phyloP scores from a whole-genome alignment of 2,888 invertebrate genomes.

The Rhyacophila evoluta region DNA sequence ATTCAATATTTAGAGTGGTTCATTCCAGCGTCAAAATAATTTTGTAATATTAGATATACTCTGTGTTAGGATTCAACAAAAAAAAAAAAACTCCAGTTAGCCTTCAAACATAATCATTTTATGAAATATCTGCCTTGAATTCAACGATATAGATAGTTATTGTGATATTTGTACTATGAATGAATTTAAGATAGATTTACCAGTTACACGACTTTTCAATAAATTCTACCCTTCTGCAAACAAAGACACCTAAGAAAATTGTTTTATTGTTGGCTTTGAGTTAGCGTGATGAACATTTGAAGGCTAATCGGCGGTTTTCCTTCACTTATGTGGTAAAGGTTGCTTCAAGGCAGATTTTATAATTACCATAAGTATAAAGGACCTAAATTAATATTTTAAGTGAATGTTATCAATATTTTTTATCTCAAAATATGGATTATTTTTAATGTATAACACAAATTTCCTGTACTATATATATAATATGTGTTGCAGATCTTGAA shows the following conservation, averaged over 20 bases:
- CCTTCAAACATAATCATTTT: constrained; percentile 45
- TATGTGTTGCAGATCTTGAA: constrained; percentile 20
- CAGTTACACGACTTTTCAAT: constrained; percentile 3
- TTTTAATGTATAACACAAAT: constrained; percentile 10
- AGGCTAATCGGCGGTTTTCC: constrained; percentile 41
- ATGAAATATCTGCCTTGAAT: constrained; percentile 52
- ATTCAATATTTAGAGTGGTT: neutral
- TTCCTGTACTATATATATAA: constrained; percentile 15
- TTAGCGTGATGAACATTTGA: constrained; percentile 38
- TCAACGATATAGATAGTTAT: constrained; percentile 52
- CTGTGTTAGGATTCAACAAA: constrained; percentile 1
- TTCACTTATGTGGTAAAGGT: constrained; percentile 2
- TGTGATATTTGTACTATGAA: constrained; percentile 52
- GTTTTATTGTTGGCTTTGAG: constrained; percentile 4
- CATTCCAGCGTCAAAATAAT: constrained; percentile 11
- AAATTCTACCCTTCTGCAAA: neutral
- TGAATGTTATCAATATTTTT: constrained; percentile 18
- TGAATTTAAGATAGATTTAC: constrained; percentile 43
- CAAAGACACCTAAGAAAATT: neutral
- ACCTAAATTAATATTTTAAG: constrained; percentile 16
- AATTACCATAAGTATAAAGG: constrained; percentile 12
- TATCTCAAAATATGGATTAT: constrained; percentile 7
- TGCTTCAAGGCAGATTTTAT: constrained; percentile 25
- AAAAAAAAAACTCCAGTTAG: constrained; percentile 43
- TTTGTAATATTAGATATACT: constrained; percentile 14